phyloP scores from a whole-genome alignment of 2,113 vertebrate genomes.

The Xyliphius kryptos region DNA sequence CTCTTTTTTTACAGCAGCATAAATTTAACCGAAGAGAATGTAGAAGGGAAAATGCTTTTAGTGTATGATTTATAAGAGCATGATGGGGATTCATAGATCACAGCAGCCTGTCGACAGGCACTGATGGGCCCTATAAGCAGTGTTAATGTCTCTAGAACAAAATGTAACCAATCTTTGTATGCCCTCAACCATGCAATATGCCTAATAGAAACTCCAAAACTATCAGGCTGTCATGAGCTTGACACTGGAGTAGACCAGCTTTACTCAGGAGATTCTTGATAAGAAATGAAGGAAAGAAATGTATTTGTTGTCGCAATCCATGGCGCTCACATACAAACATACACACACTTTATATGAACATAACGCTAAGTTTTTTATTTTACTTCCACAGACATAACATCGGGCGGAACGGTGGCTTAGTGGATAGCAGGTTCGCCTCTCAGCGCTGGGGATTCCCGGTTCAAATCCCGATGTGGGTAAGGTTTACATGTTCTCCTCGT shows the following conservation, averaged over 20 bases:
- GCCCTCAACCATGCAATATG: constrained; percentile 76
- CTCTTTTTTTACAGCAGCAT: constrained; percentile 60
- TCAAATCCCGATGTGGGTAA: too few species aligned
- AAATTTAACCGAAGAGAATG: constrained; percentile 66
- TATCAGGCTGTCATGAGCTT: constrained; percentile 61
- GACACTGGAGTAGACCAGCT: constrained; percentile 24
- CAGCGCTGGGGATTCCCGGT: too few species aligned
- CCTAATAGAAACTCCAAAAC: constrained; percentile 76
- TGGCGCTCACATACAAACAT: constrained; percentile 23
- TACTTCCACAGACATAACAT: constrained; percentile 11
- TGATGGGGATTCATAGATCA: constrained; percentile 76
- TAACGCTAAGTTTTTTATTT: too few species aligned
- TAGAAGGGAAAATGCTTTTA: constrained; percentile 75
- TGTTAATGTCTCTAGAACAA: constrained; percentile 73
- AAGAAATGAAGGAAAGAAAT: constrained; percentile 49
- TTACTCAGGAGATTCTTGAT: constrained; percentile 12
- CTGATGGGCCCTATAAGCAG: constrained; percentile 69
- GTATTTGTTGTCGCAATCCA: constrained; percentile 65
- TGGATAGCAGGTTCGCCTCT: too few species aligned
- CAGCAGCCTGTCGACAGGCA: constrained; percentile 64
- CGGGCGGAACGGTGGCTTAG: too few species aligned
- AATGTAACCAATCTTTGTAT: constrained; percentile 78
- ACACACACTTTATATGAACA: constrained; percentile 5
- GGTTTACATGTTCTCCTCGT: too few species aligned
- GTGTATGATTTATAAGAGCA: constrained; percentile 72